Conservation (phyloP, 92 coral and sea anemone species). For the Zoanthus sociatus region DNA sequence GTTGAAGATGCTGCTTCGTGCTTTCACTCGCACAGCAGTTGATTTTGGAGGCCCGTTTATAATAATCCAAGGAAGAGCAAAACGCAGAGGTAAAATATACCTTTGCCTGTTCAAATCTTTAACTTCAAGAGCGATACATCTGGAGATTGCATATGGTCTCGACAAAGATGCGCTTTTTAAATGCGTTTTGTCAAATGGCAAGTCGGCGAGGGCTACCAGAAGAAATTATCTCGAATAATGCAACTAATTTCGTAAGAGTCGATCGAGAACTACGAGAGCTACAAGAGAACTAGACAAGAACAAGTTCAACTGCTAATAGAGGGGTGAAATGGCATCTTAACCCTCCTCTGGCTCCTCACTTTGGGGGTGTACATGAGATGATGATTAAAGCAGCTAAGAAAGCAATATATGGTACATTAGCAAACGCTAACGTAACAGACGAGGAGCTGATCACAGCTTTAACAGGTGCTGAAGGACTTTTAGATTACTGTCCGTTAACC, state of each 20-base stretch:
- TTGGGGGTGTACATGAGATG: conserved; percentile 45
- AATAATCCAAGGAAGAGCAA: conserved; percentile 35
- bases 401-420: conserved; percentile 33
- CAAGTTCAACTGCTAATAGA: conserved; percentile 15
- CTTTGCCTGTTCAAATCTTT: conserved; percentile 70
- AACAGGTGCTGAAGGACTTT: conserved; percentile 36
- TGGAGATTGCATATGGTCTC: conserved; percentile 64
- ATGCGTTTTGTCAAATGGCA: conserved; percentile 22
- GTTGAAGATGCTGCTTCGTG: conserved; percentile 41
- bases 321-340: no score
- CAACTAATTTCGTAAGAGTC: conserved; percentile 36
- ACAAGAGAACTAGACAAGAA: conserved; percentile 19
- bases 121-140: conserved; percentile 62
- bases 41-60: conserved; percentile 62
- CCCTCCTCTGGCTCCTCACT: conserved; percentile 40
- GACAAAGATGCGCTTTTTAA: conserved; percentile 60
- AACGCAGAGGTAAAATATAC: conserved; percentile 64
- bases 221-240: conserved; percentile 13
- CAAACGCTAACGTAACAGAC: conserved; percentile 41
- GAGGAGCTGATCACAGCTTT: conserved; percentile 1
- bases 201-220: conserved; percentile 34
- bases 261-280: conserved; percentile 32
- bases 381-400: conserved; percentile 49
- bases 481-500: conserved; percentile 45
- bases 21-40: conserved; percentile 61